Evolutionary conservation across 2,113 vertebrate species (phyloP), one percentile per base, ranked within the genome.

Genomic region (Ophiodon elongatus): DNA sequence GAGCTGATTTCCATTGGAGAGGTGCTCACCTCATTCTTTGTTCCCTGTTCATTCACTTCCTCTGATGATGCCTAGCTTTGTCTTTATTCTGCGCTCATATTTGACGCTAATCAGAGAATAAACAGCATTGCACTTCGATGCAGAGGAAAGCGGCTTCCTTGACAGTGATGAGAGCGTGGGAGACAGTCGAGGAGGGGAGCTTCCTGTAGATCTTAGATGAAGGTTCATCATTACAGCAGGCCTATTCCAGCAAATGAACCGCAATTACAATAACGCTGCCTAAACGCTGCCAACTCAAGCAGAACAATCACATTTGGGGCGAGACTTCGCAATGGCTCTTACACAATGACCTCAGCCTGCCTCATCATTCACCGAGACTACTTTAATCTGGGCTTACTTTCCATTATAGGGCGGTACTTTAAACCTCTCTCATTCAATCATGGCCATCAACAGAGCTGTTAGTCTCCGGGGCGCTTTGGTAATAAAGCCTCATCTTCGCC

Each of bases 261-360:
- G 62, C 90, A 90, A 94, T 94, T 94, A 95, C 88, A 85, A 90
- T 79, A 92, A 78, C 67, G 60, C 88, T 71, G 76, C 68, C 82
- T 91, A 92, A 94, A 93, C 67, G 82, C 65, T 80, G 93, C 91
- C 92, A 92, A 84, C 85, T 94, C 91, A 60, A 89, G 93, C 94
- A 90, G 91, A 95, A 94, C 93, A 93, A 94, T 95, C 94, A 88
- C 90, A 95, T 94, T 94, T 89, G 81, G 88, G 89, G 83, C 70
- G 79, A 91, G 80, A 83, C 91, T 83, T 84, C 19, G 79, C 84
- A 25, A 79, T 60, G 83, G 76, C 81, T 89, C 88, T 90, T 69
- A 83, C 85, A 62, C 72, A 76, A 60, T 86, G 89, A 94, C 91
- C 89, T 90, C 84, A 80, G 84, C 83, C 77, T 80, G 81, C 77